These are phyloP conservation scores for Bovichtus diacanthus DNA, from an alignment of 2,797 vertebrate species.

Conservation along the genomic window DNA sequence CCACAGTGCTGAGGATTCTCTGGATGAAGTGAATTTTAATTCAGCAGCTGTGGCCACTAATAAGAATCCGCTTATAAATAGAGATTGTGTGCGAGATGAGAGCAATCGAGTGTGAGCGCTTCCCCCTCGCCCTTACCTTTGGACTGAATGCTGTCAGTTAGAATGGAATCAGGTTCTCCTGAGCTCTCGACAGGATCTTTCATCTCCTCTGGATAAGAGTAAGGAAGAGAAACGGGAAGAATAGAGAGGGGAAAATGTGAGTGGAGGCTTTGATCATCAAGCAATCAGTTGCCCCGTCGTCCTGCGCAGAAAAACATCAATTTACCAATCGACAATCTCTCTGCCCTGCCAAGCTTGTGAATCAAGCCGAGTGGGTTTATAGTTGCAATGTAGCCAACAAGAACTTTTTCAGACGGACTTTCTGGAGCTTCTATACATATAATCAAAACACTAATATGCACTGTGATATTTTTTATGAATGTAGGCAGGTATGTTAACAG, in stretches of 20 bases:
- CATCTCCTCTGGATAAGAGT: conserved; percentile 68
- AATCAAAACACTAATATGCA: conserved; percentile 17
- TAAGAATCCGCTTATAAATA: conserved; percentile 71
- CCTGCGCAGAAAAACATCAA: conserved; percentile 32
- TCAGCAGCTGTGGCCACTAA: conserved; percentile 76
- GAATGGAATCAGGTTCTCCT: conserved; percentile 72
- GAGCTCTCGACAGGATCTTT: conserved; percentile 73
- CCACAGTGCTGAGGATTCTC: conserved; percentile 56
- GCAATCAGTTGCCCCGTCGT: conserved; percentile 32
- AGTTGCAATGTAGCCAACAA: background rate
- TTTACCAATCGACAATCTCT: conserved; percentile 31
- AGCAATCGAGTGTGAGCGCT: conserved; percentile 25
- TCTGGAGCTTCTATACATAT: conserved; percentile 3
- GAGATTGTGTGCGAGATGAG: conserved; percentile 53
- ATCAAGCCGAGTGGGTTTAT: conserved; percentile 30
- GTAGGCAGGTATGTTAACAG: conserved; percentile 27
- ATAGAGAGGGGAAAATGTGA: conserved; percentile 23
- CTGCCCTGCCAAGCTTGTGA: conserved; percentile 21
- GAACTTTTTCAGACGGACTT: background rate
- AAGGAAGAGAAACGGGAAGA: conserved; percentile 22
- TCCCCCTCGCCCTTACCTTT: conserved; percentile 80
- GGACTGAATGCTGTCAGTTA: conserved; percentile 82
- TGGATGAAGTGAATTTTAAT: conserved; percentile 71
- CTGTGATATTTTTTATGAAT: conserved; percentile 34
- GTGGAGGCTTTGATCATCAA: conserved; percentile 41